Base-by-base conservation (phyloP, 2,797 vertebrate species). In the Harpagifer antarcticus region DNA sequence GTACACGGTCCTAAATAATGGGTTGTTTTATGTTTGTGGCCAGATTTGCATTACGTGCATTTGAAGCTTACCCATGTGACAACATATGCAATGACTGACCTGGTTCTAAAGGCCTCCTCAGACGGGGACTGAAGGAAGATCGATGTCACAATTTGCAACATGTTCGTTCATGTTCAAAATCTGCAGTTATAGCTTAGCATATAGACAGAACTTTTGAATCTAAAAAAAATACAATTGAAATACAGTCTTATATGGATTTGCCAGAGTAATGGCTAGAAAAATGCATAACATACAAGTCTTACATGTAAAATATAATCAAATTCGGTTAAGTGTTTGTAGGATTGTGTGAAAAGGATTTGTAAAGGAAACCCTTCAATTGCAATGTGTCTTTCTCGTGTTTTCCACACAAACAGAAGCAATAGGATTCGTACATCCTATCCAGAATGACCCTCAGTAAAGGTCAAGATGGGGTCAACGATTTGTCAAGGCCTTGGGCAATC, bases 401-500 rank as follows among this genome's bases (percentile, higher is more conserved):
- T 27, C 44, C 27, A 5, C 27, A 59, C n/a, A 45, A n/a, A 60
- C 17, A 66, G 27, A 27, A 27, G 20, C 43, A 37, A 42, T 45
- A 45, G 33, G 52, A 68, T 80, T 60, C 48, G 17, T 16, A 44
- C 54, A 67, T 58, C 42, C 20, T 48, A 10, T 27, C 15, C 12
- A 44, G 40, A 54, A 20, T 70, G 61, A 70, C 52, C 53, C 23
- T 37, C 7, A 19, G 54, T 53, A 20, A 44, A 74, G 69, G 57
- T 42, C 57, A 66, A 44, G 14, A 37, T 0, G 33, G 33, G 33
- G 54, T 83, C 65, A 81, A 76, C 9, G 11, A 53, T 52, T 60
- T 70, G 64, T 77, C 71, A 69, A 61, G 73, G 64, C 58, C 57
- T 65, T 5, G 43, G 12, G 14, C 57, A 62, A 83, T 78, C 57